A percentile compares a stretch with the other conserved stretches of the same genome.
Evolutionary conservation across 2,888 invertebrate genomes (phyloP).

Genomic region (Apodemia hepburni): DNA sequence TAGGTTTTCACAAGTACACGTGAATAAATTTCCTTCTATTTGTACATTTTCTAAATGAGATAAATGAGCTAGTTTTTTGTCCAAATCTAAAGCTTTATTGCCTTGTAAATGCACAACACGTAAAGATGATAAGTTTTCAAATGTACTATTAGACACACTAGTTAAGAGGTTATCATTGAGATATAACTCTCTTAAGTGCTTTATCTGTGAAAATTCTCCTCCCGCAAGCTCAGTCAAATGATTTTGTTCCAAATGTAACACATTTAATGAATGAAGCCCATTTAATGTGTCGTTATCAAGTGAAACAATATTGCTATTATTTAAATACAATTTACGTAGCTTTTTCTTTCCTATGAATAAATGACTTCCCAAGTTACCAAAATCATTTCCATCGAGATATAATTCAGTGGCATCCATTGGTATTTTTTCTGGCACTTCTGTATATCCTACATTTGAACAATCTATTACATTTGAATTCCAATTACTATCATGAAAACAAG

Average conservation of each 20-base stretch:
- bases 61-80: slow-evolving; percentile 82
- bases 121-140: slow-evolving; percentile 85
- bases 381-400: slow-evolving; percentile 90
- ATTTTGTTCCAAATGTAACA: slow-evolving; percentile 89
- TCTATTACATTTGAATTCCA: slow-evolving; percentile 92
- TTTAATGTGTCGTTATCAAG: slow-evolving; percentile 90
- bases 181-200: slow-evolving; percentile 88
- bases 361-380: slow-evolving; percentile 87
- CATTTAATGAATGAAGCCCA: slow-evolving; percentile 85
- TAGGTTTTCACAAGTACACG: slow-evolving; percentile 87
- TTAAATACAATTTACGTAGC: slow-evolving; percentile 87
- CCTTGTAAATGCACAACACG: slow-evolving; percentile 87
- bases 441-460: slow-evolving; percentile 87
- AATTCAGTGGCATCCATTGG: slow-evolving; percentile 95
- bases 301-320: slow-evolving; percentile 86
- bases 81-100: slow-evolving; percentile 86
- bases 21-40: slow-evolving; percentile 88
- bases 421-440: slow-evolving; percentile 86
- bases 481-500: slow-evolving; percentile 91
- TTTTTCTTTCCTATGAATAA: slow-evolving; percentile 92
- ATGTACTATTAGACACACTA: slow-evolving; percentile 86
- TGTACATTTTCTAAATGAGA: slow-evolving; percentile 82
- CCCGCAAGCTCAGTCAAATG: slow-evolving; percentile 85
- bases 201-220: slow-evolving; percentile 89
- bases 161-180: slow-evolving; percentile 89